Evolutionary conservation across 2,113 vertebrate species (phyloP).

Genomic region (Burhinus oedicnemus): DNA sequence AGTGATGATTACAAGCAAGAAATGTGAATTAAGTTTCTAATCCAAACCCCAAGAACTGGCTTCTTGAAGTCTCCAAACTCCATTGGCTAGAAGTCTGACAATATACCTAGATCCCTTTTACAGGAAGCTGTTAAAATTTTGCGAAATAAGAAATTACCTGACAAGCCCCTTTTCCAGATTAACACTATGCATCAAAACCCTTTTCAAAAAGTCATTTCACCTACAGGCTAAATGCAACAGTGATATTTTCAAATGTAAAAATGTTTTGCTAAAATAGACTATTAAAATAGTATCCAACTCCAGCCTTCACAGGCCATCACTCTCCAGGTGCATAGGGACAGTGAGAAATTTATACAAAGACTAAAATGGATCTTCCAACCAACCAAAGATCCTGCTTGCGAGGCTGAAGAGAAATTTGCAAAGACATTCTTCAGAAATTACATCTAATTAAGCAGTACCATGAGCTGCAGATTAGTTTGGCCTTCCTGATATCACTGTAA

Average conservation of each 20-base stretch:
- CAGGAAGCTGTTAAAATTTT: background rate
- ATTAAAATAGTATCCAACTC: background rate
- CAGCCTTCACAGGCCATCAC: background rate
- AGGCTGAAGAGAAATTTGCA: background rate
- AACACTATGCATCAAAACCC: background rate
- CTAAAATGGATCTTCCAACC: background rate
- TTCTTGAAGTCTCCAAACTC: background rate
- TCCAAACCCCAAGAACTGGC: background rate
- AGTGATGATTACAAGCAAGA: background rate
- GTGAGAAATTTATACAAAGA: background rate
- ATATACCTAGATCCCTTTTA: background rate
- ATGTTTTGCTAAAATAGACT: background rate
- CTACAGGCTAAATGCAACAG: background rate
- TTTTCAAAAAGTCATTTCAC: background rate
- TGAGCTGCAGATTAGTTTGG: background rate
- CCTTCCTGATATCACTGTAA: background rate
- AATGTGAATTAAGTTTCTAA: background rate
- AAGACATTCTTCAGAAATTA: background rate
- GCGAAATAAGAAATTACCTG: background rate
- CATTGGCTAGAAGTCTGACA: background rate
- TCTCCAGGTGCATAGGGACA: background rate
- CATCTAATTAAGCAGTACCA: background rate
- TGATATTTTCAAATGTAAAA: background rate
- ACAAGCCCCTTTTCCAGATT: background rate
- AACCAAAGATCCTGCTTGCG: background rate